Evolutionary conservation across 23 tunicate species (phyloP).

Genomic region (Halocynthia aurantium): DNA sequence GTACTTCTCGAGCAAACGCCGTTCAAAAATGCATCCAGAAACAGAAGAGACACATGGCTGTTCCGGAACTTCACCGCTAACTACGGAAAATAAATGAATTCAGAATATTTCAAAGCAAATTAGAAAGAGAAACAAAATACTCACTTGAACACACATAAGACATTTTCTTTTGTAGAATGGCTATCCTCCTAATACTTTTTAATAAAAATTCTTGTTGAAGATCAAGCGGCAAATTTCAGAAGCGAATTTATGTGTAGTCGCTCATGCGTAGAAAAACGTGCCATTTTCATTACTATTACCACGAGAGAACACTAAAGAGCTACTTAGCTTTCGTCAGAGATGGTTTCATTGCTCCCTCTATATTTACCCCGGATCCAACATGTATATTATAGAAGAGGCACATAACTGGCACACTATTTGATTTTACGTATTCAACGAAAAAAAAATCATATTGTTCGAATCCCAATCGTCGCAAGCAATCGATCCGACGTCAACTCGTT

Average conservation of each 20-base stretch:
- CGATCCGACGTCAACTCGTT: too few relatives aligned
- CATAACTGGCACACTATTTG: too few relatives aligned
- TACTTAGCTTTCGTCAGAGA: too few relatives aligned
- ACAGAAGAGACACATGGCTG: conserved; percentile 71
- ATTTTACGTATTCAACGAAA: too few relatives aligned
- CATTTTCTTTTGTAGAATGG: background rate
- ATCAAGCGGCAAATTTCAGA: conserved; percentile 1
- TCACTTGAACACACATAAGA: conserved; percentile 3
- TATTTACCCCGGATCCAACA: too few relatives aligned
- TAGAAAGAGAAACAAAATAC: background rate
- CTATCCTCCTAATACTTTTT: background rate
- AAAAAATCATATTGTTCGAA: too few relatives aligned
- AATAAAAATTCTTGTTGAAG: background rate
- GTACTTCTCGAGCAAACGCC: conserved; percentile 70
- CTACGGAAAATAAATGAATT: conserved; percentile 16
- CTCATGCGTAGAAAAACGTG: background rate
- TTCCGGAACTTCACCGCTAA: conserved; percentile 92
- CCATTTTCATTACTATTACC: too few relatives aligned
- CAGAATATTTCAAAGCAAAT: background rate
- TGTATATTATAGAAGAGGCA: too few relatives aligned
- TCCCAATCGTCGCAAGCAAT: too few relatives aligned
- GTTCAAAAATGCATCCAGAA: conserved; percentile 88
- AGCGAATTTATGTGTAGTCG: background rate
- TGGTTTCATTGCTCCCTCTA: too few relatives aligned
- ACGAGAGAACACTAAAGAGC: too few relatives aligned